These are phyloP conservation scores for Cryptoprocta ferox DNA, from an alignment of 2,797 vertebrate genomes.

Conservation along the genomic window DNA sequence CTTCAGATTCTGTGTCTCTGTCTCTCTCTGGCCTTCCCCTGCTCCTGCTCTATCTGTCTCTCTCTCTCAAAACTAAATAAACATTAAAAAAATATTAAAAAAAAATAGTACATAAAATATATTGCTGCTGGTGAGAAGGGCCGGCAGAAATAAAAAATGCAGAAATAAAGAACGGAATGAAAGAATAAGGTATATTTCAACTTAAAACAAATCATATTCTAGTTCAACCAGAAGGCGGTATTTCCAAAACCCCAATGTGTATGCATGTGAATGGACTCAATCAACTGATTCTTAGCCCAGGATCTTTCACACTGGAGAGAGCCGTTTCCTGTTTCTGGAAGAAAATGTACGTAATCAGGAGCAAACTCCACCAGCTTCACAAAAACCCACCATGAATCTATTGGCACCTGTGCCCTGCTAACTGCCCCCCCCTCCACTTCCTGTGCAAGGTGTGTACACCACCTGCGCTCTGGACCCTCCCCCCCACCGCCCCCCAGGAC, in stretches of 20 bases:
- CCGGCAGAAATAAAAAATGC: not conserved
- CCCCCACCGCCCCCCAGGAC: not conserved
- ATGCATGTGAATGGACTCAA: not conserved
- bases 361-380: not conserved
- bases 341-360: not conserved
- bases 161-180: not conserved
- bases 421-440: not conserved
- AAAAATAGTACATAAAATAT: not conserved
- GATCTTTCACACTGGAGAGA: not conserved
- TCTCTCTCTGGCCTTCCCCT: too few species aligned
- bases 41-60: too few species aligned
- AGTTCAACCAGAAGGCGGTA: not conserved
- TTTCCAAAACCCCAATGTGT: not conserved
- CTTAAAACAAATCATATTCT: not conserved
- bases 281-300: not conserved
- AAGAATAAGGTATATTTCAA: not conserved
- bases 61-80: too few species aligned
- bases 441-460: fast-evolving
- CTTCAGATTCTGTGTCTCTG: too few species aligned
- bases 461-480: not conserved
- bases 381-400: not conserved
- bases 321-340: not conserved
- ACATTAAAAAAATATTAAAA: too few species aligned
- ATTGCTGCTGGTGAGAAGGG: not conserved
- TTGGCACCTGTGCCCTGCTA: not conserved